Evolutionary conservation across 2,888 invertebrate genomes (phyloP).

Genomic region (Brachyopa scutellaris): DNA sequence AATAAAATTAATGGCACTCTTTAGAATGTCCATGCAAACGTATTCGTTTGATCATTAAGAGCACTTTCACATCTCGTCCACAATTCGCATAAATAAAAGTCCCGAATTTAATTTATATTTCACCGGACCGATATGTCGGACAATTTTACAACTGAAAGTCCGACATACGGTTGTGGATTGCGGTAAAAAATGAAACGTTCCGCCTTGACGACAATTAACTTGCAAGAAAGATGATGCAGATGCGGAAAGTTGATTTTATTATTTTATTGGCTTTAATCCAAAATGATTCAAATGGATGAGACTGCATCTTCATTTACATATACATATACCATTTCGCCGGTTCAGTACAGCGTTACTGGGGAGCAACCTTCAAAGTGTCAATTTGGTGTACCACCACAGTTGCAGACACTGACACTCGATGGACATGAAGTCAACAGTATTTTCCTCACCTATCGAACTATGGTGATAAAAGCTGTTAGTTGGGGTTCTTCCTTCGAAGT

Average conservation of each 20-base stretch:
- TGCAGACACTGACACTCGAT: constrained; percentile 62
- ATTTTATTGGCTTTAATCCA: constrained; percentile 54
- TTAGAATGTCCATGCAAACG: constrained; percentile 48
- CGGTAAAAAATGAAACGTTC: constrained; percentile 29
- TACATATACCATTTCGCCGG: background rate
- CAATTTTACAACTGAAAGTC: constrained; percentile 26
- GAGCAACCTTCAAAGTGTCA: constrained; percentile 69
- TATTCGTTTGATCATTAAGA: constrained; percentile 70
- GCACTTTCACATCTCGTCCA: constrained; percentile 60
- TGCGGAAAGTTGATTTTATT: constrained; percentile 70
- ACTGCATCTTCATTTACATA: background rate
- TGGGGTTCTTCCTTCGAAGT: constrained; percentile 25
- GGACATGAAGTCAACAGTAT: constrained; percentile 57
- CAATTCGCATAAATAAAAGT: constrained; percentile 60
- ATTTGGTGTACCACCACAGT: constrained; percentile 61
- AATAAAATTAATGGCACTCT: constrained; percentile 66
- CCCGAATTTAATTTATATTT: constrained; percentile 57
- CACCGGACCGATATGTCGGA: constrained; percentile 27
- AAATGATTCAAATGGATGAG: constrained; percentile 25
- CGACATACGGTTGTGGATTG: background rate
- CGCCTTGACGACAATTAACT: constrained; percentile 66
- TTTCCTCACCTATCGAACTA: constrained; percentile 49
- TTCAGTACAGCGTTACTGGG: background rate
- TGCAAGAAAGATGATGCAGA: constrained; percentile 71
- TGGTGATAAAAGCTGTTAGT: constrained; percentile 17